Percentiles rank a stretch among this genome's conserved stretches.
These are phyloP conservation scores for Myrmecophaga tridactyla DNA, from an alignment of 2,113 vertebrate genomes.

Conservation along the genomic window DNA sequence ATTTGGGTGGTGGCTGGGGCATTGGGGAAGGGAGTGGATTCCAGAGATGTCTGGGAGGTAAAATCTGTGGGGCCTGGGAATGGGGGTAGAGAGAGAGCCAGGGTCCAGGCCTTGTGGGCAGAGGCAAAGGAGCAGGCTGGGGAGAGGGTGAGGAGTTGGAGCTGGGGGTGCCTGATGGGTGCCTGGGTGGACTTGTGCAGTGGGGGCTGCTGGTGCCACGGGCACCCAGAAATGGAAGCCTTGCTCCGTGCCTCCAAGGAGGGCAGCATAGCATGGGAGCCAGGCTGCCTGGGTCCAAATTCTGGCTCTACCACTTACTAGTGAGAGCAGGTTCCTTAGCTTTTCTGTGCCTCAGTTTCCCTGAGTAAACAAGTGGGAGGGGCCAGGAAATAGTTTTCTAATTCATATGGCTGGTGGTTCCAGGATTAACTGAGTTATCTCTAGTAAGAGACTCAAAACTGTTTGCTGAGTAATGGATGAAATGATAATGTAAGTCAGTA, in stretches of 20 bases:
- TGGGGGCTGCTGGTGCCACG: not conserved
- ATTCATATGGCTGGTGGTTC: not conserved
- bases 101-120: not conserved
- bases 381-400: not conserved
- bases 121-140: not conserved
- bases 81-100: not conserved
- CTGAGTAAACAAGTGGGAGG: not conserved
- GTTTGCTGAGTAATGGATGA: not conserved
- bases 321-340: not conserved
- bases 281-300: not conserved
- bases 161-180: not conserved
- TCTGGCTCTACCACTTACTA: not conserved
- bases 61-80: not conserved
- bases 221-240: not conserved
- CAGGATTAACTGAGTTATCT: not conserved
- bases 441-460: not conserved
- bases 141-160: not conserved
- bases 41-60: not conserved
- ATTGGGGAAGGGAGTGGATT: not conserved
- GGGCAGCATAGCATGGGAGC: not conserved
- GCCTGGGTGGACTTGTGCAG: not conserved
- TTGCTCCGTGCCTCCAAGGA: not conserved
- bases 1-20: not conserved
- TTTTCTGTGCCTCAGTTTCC: constrained; percentile 6
- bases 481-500: not conserved